Conservation (phyloP, 1,140 invertebrate species). For the Dinothrombium tinctorium region DNA sequence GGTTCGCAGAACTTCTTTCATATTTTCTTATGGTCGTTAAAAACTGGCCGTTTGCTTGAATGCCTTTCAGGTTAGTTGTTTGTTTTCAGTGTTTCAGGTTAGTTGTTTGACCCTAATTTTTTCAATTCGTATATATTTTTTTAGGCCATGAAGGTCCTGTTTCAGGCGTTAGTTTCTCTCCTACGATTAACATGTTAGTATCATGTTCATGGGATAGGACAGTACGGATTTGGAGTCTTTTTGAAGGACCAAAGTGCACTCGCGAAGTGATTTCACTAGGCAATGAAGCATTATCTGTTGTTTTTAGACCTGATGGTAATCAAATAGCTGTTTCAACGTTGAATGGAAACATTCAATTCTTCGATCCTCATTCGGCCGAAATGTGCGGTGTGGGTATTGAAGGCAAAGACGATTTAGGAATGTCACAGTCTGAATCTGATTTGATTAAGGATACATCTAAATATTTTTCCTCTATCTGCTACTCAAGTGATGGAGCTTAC, state of each 20-base stretch:
- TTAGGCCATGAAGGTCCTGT: conserved; percentile 81
- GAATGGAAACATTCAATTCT: conserved; percentile 66
- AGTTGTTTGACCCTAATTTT: conserved; percentile 7
- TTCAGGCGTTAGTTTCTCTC: conserved; percentile 51
- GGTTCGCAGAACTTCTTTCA: conserved; percentile 82
- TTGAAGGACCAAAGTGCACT: conserved; percentile 43
- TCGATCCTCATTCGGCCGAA: conserved; percentile 38
- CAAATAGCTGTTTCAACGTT: conserved; percentile 75
- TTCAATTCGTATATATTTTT: conserved; percentile 41
- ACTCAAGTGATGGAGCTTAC: conserved; percentile 68
- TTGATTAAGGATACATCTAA: conserved; percentile 70
- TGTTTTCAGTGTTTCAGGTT: neutral
- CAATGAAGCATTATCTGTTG: conserved; percentile 57
- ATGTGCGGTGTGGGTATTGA: conserved; percentile 52
- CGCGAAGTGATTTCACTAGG: conserved; percentile 54
- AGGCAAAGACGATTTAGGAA: conserved; percentile 62
- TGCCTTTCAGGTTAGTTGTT: conserved; percentile 5
- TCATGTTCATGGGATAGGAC: conserved; percentile 88
- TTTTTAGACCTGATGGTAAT: conserved; percentile 62
- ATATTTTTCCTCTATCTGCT: conserved; percentile 65
- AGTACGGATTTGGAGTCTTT: conserved; percentile 67
- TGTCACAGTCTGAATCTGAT: conserved; percentile 54
- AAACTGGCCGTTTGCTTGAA: conserved; percentile 67
- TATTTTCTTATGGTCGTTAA: conserved; percentile 82
- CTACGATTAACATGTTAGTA: conserved; percentile 38